phyloP scores from a whole-genome alignment of 2,888 invertebrate genomes.

The Dioctria linearis region DNA sequence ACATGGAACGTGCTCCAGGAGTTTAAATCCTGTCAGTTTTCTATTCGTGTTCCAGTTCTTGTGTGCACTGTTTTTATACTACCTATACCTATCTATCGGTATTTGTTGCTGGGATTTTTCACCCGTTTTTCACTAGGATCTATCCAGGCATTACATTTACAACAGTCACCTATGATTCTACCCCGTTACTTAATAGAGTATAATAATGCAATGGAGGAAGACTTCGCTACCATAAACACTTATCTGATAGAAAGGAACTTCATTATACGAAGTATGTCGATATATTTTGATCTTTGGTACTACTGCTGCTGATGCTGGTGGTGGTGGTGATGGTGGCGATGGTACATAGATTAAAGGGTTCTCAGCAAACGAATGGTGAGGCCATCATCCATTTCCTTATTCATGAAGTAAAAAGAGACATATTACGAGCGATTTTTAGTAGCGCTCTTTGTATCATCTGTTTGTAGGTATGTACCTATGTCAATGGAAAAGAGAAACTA shows the following conservation, averaged over 20 bases:
- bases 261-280: slow-evolving; percentile 34
- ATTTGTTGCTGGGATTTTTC: slow-evolving; percentile 25
- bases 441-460: too few relatives aligned
- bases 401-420: too few relatives aligned
- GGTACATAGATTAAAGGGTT: too few relatives aligned
- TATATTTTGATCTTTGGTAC: slow-evolving; percentile 8
- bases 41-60: slow-evolving; percentile 21
- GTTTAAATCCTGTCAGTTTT: slow-evolving; percentile 32
- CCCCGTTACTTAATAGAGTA: too few relatives aligned
- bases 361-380: too few relatives aligned
- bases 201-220: slow-evolving; percentile 15
- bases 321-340: too few relatives aligned
- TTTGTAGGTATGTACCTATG: too few relatives aligned
- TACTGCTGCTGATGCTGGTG: not conserved
- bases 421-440: too few relatives aligned
- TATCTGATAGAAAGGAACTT: slow-evolving; percentile 40
- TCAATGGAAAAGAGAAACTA: too few relatives aligned
- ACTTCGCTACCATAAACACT: slow-evolving; percentile 8
- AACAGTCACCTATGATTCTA: too few relatives aligned
- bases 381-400: too few relatives aligned
- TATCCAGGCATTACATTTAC: not conserved
- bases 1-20: not conserved
- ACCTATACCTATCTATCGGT: not conserved
- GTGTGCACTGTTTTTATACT: slow-evolving; percentile 9
- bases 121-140: not conserved